A percentile compares a stretch with the other conserved stretches of the same genome.
These are phyloP conservation scores for Synaphobranchus kaupii DNA, from an alignment of 2,797 vertebrate genomes.

Conservation along the genomic window DNA sequence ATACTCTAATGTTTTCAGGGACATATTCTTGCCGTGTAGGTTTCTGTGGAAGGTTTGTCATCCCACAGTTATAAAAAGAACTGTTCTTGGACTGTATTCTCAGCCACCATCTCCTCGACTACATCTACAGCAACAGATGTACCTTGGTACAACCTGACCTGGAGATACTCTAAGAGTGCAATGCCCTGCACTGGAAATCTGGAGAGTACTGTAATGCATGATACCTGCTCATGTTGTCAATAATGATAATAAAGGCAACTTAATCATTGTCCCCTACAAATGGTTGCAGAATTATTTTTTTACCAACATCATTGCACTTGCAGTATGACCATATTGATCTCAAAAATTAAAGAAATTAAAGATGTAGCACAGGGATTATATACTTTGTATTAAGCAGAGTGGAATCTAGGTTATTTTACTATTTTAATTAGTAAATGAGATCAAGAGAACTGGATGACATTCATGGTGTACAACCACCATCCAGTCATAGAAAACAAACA, in stretches of 20 bases:
- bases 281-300: not conserved
- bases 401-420: not conserved
- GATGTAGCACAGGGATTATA: not conserved
- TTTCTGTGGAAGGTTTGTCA: not conserved
- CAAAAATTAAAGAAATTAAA: not conserved
- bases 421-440: not conserved
- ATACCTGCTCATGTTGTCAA: not conserved
- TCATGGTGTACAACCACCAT: not conserved
- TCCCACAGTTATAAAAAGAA: not conserved
- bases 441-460: not conserved
- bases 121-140: not conserved
- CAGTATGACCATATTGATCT: not conserved
- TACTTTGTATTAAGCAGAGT: not conserved
- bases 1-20: constrained; percentile 2
- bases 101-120: not conserved
- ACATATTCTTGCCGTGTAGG: not conserved
- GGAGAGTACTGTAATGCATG: not conserved
- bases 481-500: not conserved
- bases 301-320: not conserved
- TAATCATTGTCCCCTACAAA: not conserved
- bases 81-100: not conserved
- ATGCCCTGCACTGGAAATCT: not conserved
- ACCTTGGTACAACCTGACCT: not conserved
- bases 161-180: not conserved
- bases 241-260: constrained; percentile 2